Conservation (phyloP, 1,140 invertebrate species). For the Druon quercuslanigerum region DNA sequence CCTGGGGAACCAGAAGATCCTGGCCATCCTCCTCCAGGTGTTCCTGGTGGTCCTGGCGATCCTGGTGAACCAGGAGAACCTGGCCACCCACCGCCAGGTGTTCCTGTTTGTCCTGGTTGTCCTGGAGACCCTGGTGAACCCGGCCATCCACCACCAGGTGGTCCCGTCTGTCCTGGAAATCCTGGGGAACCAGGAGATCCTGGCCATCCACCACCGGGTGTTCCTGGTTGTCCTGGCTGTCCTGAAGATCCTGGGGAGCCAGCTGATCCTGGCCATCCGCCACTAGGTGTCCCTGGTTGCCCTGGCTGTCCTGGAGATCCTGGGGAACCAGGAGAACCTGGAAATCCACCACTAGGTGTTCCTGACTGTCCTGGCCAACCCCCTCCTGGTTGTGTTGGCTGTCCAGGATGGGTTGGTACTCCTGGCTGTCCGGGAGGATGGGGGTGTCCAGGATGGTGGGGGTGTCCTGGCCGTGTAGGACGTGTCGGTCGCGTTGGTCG, state of each 20-base stretch:
- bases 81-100: too few species aligned
- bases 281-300: not conserved
- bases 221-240: not conserved
- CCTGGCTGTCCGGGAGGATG: too few species aligned
- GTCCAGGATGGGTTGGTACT: not conserved
- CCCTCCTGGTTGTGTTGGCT: not conserved
- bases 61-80: too few species aligned
- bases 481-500: too few species aligned
- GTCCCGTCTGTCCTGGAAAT: too few species aligned
- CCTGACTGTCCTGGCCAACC: not conserved
- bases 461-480: too few species aligned
- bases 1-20: too few species aligned
- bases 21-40: not conserved
- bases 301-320: not conserved
- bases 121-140: too few species aligned
- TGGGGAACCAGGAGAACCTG: not conserved
- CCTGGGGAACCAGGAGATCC: too few species aligned
- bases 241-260: constrained; percentile 17
- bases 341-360: too few species aligned
- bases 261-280: not conserved
- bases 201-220: not conserved
- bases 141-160: not conserved
- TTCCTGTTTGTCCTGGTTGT: too few species aligned
- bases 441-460: too few species aligned
- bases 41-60: constrained; percentile 26